phyloP scores from a whole-genome alignment of 2,888 invertebrate species.

The Papilio demoleus region DNA sequence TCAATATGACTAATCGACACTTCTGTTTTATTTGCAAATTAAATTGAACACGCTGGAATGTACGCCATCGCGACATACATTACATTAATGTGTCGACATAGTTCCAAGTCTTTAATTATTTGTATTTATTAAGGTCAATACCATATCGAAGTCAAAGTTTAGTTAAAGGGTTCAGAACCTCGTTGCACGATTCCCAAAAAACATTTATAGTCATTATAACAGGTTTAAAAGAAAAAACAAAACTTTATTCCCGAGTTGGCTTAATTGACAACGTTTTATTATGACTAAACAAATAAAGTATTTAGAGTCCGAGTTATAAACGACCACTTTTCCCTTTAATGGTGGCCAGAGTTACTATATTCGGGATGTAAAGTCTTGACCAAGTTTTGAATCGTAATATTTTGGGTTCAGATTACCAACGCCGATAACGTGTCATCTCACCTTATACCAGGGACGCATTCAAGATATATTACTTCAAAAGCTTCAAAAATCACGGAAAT shows the following conservation, averaged over 20 bases:
- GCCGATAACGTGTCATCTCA: constrained; percentile 80
- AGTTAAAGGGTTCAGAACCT: constrained; percentile 4
- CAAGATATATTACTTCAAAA: neutral
- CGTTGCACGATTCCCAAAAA: constrained; percentile 15
- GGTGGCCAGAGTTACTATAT: constrained; percentile 71
- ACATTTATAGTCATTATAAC: constrained; percentile 40
- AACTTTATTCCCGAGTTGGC: constrained; percentile 66
- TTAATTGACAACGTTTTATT: constrained; percentile 79
- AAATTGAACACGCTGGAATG: neutral
- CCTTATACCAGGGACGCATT: constrained; percentile 66
- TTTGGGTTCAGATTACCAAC: constrained; percentile 82
- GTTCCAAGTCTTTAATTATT: too few species aligned
- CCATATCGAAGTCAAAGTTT: too few species aligned
- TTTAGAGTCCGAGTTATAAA: constrained; percentile 72
- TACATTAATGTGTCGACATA: too few species aligned
- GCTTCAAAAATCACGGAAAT: neutral
- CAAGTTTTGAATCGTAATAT: constrained; percentile 84
- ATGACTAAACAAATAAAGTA: constrained; percentile 76
- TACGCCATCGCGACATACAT: neutral
- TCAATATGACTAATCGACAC: constrained; percentile 23
- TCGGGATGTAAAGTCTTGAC: constrained; percentile 77
- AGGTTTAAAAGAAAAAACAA: constrained; percentile 50
- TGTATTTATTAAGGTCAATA: too few species aligned
- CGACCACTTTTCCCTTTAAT: constrained; percentile 74
- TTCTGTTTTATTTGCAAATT: constrained; percentile 4